Evolutionary conservation across 1,140 invertebrate species (phyloP), one percentile per base, ranked within the genome.

Genomic region (Watersipora subatra): DNA sequence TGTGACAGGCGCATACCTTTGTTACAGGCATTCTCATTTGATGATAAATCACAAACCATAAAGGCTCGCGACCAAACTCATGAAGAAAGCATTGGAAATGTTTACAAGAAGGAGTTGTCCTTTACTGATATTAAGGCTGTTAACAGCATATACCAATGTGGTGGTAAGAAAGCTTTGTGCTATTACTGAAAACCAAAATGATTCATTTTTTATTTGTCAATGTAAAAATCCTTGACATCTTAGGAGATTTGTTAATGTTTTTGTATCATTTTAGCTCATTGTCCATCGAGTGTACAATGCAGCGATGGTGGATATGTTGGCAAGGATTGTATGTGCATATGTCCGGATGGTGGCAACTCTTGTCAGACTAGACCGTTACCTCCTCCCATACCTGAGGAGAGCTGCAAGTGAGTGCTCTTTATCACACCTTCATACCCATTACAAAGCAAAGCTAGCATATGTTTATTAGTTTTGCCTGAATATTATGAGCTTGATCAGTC

Each of bases 321-420:
- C 66, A 73, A 78, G 66, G 74, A 76, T 34, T 78, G 76, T 67
- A 66, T 69, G n/a, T 78, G 76, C 68, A 69, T 76, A 2, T 76
- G 75, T 66, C 68, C 66, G 12, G 74, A 75, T 57, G 74, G 76
- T 17, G 68, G 69, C 7, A 58, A 69, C 19, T 65, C 70, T 26
- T 77, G 76, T 57, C 66, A 73, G 27, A 64, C 20, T 63, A 71
- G 24, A 59, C 64, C 28, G 65, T 68, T 46, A 62, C n/a, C 17
- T 46, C 70, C 19, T 73, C 71, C 57, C 57, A 69, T 0, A 56
- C 25, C 3, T 73, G 71, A 71, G 68, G 72, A 1, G 17, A 34
- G 7, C 64, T 68, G 12, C 73, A 70, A 0, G 70, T 73, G 59
- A 74, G 74, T 64, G 20, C 57, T 0, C 66, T 70, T 3, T n/a